phyloP scores from a whole-genome alignment of 2,113 vertebrate genomes.

The Lophius piscatorius region DNA sequence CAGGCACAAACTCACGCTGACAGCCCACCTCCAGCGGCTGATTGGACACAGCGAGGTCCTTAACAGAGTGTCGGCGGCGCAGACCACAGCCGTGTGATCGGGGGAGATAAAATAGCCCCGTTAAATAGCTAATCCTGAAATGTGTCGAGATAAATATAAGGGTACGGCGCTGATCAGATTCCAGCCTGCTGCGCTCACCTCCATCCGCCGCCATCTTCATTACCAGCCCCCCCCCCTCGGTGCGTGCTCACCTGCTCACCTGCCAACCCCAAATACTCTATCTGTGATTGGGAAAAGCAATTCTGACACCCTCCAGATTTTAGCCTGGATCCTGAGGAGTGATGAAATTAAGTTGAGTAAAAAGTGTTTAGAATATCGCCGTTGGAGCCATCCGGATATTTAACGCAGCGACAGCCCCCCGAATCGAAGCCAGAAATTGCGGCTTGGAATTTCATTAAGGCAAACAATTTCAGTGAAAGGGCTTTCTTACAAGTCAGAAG shows the following conservation, averaged over 20 bases:
- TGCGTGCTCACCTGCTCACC: slow-evolving; percentile 18
- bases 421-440: slow-evolving; percentile 20
- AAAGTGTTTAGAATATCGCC: slow-evolving; percentile 56
- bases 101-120: slow-evolving; percentile 50
- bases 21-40: slow-evolving; percentile 42
- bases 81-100: slow-evolving; percentile 56
- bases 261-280: slow-evolving; percentile 29
- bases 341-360: slow-evolving; percentile 55
- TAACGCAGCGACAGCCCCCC: slow-evolving; percentile 32
- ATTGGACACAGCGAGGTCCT: slow-evolving; percentile 56
- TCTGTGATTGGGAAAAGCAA: slow-evolving; percentile 54
- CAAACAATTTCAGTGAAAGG: too few species aligned
- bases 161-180: slow-evolving; percentile 58
- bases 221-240: slow-evolving; percentile 8
- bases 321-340: slow-evolving; percentile 46
- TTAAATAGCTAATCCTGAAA: slow-evolving; percentile 57
- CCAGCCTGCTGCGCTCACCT: slow-evolving; percentile 52
- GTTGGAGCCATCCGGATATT: slow-evolving; percentile 51
- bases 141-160: slow-evolving; percentile 59
- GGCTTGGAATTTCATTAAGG: background rate
- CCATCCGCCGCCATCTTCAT: slow-evolving; percentile 44
- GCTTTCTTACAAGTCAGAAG: too few species aligned
- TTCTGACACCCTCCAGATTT: slow-evolving; percentile 45
- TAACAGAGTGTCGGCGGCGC: slow-evolving; percentile 56
- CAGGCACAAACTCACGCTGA: slow-evolving; percentile 22